Percentiles rank a stretch among this genome's conserved stretches.
Conservation (phyloP, 2,113 vertebrate species). For the Anolis carolinensis region DNA sequence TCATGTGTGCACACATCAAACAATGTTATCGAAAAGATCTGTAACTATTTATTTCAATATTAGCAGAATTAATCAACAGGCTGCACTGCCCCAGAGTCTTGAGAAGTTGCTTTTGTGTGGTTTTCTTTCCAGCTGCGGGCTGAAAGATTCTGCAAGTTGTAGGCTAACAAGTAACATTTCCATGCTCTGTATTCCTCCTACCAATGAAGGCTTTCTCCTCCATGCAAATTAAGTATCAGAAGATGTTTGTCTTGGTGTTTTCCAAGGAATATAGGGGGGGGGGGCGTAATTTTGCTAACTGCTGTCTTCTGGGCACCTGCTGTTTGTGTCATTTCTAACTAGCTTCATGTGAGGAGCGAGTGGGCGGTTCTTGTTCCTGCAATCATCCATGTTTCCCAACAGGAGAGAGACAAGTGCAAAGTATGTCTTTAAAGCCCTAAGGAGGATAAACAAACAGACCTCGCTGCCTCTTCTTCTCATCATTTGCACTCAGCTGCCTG, state of each 20-base stretch:
- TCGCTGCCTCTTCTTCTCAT: neutral
- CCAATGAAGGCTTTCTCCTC: accelerated
- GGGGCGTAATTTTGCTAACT: constrained; percentile 22
- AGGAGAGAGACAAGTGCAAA: constrained; percentile 45
- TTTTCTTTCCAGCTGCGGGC: too few species aligned
- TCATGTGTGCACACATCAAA: neutral
- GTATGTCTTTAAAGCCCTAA: constrained; percentile 1
- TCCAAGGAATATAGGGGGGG: neutral
- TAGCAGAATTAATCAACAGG: neutral
- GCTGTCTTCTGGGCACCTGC: constrained; percentile 44
- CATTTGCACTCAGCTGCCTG: neutral
- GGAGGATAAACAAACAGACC: neutral
- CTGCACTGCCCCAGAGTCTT: neutral
- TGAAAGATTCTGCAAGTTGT: too few species aligned
- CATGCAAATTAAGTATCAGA: neutral
- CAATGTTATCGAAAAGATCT: neutral
- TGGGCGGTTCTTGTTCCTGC: constrained; percentile 51
- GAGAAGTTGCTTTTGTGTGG: too few species aligned
- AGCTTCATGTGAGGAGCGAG: constrained; percentile 36
- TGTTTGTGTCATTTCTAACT: constrained; percentile 49
- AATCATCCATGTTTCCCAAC: constrained; percentile 53
- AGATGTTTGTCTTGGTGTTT: neutral
- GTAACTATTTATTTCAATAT: neutral
- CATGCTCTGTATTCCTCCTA: too few species aligned
- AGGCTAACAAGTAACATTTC: too few species aligned